A percentile compares a stretch with the other conserved stretches of the same genome.
Evolutionary conservation across 2,113 vertebrate genomes (phyloP).

Genomic region (Micromys minutus): DNA sequence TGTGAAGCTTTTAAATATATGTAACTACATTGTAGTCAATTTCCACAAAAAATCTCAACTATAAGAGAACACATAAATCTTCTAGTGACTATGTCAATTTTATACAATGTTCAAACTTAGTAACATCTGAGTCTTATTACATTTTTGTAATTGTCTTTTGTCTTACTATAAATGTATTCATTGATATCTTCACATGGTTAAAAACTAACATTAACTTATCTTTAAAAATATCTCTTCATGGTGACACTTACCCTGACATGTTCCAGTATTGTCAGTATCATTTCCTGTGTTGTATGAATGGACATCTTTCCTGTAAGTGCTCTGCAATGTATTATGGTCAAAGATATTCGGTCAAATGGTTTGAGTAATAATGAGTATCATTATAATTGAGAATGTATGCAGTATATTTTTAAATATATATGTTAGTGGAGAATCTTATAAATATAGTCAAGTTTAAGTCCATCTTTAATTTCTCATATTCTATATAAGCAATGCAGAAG

Average conservation of each 20-base stretch:
- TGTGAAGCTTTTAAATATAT: not conserved
- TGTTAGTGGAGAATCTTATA: not conserved
- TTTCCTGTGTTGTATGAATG: not conserved
- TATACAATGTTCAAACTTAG: not conserved
- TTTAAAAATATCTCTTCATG: not conserved
- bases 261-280: not conserved
- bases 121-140: not conserved
- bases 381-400: not conserved
- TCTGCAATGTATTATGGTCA: not conserved
- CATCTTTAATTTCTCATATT: not conserved
- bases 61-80: not conserved
- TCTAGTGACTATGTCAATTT: not conserved
- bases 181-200: not conserved
- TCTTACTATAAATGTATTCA: not conserved
- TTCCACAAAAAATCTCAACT: not conserved
- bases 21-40: not conserved
- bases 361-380: not conserved
- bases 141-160: not conserved
- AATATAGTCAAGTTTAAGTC: not conserved
- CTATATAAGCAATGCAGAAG: not conserved
- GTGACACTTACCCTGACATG: not conserved
- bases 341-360: not conserved
- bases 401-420: not conserved
- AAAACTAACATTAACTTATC: not conserved
- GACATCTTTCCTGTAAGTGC: not conserved